Evolutionary conservation across 2,113 vertebrate species (phyloP).

Genomic region (Anoura caudifer): DNA sequence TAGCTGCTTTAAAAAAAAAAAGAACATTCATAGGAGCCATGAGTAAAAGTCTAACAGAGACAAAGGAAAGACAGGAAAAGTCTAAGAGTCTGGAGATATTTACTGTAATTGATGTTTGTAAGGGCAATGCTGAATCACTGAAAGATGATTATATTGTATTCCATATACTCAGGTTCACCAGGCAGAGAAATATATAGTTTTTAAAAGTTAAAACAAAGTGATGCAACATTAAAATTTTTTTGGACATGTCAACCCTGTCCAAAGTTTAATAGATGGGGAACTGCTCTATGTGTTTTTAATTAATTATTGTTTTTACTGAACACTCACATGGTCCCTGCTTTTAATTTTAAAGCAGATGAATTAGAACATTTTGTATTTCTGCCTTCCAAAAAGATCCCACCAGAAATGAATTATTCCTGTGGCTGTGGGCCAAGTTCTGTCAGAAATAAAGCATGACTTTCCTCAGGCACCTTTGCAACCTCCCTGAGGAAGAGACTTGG

Average conservation of each 20-base stretch:
- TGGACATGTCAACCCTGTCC: not conserved
- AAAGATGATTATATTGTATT: not conserved
- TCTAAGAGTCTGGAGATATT: not conserved
- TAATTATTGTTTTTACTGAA: constrained; percentile 9
- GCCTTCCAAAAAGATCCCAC: not conserved
- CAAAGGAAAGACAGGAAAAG: not conserved
- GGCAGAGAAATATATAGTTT: not conserved
- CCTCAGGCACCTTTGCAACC: not conserved
- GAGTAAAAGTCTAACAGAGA: not conserved
- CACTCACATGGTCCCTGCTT: not conserved
- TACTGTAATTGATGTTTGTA: not conserved
- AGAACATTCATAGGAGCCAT: not conserved
- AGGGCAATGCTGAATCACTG: not conserved
- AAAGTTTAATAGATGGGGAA: not conserved
- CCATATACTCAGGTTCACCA: not conserved
- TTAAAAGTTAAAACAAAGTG: not conserved
- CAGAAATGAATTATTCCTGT: constrained; percentile 1
- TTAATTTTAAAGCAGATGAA: constrained; percentile 40
- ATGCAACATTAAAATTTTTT: not conserved
- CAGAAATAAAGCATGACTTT: not conserved
- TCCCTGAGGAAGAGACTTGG: not conserved
- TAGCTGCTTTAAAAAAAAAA: not conserved
- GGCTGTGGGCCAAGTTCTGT: not conserved
- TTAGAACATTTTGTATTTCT: constrained; percentile 31
- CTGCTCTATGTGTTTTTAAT: not conserved